Conservation (phyloP, 2,797 vertebrate species). For the Takifugu ocellatus region DNA sequence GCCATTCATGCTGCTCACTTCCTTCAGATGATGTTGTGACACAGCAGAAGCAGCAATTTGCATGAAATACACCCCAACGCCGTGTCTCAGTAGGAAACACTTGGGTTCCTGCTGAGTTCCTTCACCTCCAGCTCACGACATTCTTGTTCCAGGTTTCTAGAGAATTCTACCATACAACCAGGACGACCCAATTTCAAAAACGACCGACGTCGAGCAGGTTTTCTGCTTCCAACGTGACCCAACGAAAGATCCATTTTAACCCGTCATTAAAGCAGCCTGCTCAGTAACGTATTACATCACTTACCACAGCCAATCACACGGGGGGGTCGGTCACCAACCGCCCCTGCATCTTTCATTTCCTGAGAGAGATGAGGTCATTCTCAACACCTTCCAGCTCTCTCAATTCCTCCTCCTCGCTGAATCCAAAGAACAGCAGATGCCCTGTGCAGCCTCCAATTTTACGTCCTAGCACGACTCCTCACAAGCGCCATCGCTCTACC, state of each 20-base stretch:
- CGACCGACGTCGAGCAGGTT: slow-evolving; percentile 38
- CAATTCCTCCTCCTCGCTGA: slow-evolving; percentile 10
- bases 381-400: slow-evolving; percentile 19
- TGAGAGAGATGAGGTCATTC: slow-evolving; percentile 72
- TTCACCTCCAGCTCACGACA: neutral
- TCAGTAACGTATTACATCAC: slow-evolving; percentile 95
- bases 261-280: slow-evolving; percentile 85
- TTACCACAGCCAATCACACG: slow-evolving; percentile 91
- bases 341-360: slow-evolving; percentile 81
- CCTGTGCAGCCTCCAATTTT: slow-evolving; percentile 18
- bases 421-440: slow-evolving; percentile 4
- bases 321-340: slow-evolving; percentile 86
- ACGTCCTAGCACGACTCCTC: slow-evolving; percentile 18
- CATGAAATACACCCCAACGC: slow-evolving; percentile 12
- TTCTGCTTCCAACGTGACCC: slow-evolving; percentile 38
- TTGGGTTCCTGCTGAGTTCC: neutral
- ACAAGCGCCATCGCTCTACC: slow-evolving; percentile 23
- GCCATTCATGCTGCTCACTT: neutral
- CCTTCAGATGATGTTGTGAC: slow-evolving; percentile 7
- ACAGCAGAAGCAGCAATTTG: slow-evolving; percentile 23
- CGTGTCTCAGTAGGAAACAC: neutral
- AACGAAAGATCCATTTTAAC: slow-evolving; percentile 77
- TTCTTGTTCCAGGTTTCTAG: neutral
- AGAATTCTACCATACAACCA: slow-evolving; percentile 6
- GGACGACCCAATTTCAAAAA: slow-evolving; percentile 38